Evolutionary conservation across 2,888 invertebrate genomes (phyloP), one percentile per base, ranked within the genome.

Genomic region (Orthosia gothica): DNA sequence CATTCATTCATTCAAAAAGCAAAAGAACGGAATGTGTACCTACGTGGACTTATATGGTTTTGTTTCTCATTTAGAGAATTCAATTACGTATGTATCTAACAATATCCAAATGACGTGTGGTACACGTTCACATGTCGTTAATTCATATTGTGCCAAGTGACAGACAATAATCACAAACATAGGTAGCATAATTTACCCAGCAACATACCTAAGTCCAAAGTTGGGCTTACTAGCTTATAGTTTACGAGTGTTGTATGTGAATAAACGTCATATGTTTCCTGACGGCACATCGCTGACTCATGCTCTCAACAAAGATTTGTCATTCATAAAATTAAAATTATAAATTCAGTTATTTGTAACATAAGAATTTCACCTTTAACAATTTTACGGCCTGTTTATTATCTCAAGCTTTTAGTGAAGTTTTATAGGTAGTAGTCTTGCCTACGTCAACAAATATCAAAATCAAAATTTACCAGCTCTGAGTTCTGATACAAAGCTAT

Each of bases 271-370:
- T 88, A 64, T 66, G 87, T 91, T 87, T 89, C 89, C 89, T 90
- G 87, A 91, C 89, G 88, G 85, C 86, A 88, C 89, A 87, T 82
- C 85, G 91, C 89, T 95, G 95, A 95, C 88, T 95, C 95, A 95
- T 86, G 87, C 85, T 86, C 90, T 88, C 87, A 91, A 91, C 91
- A 91, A 92, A 87, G 91, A 92, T 93, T 93, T 92, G 92, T 94
- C 94, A 95, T 94, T 93, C 93, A 93, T 92, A 90, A 92, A 93
- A 92, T 92, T 89, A 89, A 89, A 89, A 91, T 87, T 77, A 86
- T 87, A 80, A 85, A 90, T 89, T 88, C 88, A 89, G 83, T 85
- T 84, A 87, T 88, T 90, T 87, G 81, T 88, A 88, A 81, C 75
- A 70, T 32, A 73, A 82, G 85, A 82, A 76, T 68, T 82, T 82